Conservation (phyloP, 2,113 vertebrate genomes). For the Empidonax traillii region DNA sequence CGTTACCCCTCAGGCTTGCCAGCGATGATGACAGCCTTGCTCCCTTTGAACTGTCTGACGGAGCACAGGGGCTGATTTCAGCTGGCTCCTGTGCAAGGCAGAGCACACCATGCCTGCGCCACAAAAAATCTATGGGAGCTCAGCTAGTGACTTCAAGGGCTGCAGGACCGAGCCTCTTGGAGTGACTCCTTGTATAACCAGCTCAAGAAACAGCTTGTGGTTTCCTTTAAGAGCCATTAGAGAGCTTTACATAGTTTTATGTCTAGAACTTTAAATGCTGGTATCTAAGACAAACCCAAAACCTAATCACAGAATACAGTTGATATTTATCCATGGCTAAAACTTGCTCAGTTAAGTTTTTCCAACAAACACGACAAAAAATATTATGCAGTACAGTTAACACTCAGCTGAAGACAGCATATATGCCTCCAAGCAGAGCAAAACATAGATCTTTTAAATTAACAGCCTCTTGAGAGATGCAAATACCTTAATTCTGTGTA, state of each 20-base stretch:
- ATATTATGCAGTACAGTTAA: background rate
- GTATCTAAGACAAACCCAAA: background rate
- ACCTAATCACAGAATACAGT: background rate
- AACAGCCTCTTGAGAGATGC: background rate
- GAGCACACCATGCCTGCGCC: background rate
- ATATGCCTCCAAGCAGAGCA: background rate
- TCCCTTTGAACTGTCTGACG: conserved; percentile 29
- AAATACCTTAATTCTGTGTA: background rate
- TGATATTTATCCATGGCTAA: background rate
- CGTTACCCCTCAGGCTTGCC: conserved; percentile 4
- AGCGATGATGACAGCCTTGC: conserved; percentile 41
- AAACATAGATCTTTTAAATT: background rate
- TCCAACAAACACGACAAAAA: background rate
- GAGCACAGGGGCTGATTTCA: conserved; percentile 21
- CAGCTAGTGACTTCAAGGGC: background rate
- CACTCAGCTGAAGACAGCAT: background rate
- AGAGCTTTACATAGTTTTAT: conserved; percentile 30
- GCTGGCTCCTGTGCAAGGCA: conserved; percentile 13
- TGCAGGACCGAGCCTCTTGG: background rate
- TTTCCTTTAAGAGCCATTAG: conserved; percentile 44
- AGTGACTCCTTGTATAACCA: background rate
- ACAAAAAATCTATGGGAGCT: background rate
- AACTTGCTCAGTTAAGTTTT: background rate
- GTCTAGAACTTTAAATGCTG: conserved; percentile 37
- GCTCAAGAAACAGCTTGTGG: conserved; percentile 36